Conservation (phyloP, 2,888 invertebrate genomes). For the Rotaria magnacalcarata region DNA sequence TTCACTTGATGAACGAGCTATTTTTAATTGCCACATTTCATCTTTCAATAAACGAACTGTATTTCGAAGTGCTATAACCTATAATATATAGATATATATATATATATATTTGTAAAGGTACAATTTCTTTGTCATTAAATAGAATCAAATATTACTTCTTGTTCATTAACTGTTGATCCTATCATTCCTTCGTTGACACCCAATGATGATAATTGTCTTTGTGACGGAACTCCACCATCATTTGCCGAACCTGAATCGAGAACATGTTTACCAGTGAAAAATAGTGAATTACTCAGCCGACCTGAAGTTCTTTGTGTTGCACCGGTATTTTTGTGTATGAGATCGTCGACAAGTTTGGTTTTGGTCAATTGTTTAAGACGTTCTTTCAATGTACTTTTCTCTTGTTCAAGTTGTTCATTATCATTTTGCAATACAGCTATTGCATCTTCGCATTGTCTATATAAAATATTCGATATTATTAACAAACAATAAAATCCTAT, state of each 20-base stretch:
- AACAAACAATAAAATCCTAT: no score
- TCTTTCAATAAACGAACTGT: slow-evolving; percentile 17
- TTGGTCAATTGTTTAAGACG: slow-evolving; percentile 75
- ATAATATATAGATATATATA: neutral
- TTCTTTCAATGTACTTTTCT: slow-evolving; percentile 81
- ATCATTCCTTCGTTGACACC: neutral
- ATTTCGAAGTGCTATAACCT: neutral
- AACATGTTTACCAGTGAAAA: neutral
- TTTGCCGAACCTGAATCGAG: neutral
- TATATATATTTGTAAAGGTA: neutral
- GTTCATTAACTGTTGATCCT: neutral
- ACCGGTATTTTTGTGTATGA: slow-evolving; percentile 45
- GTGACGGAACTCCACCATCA: neutral
- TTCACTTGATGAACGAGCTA: neutral
- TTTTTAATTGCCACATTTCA: slow-evolving; percentile 33
- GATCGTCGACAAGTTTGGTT: slow-evolving; percentile 62
- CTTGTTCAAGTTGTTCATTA: slow-evolving; percentile 82
- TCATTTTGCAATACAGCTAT: slow-evolving; percentile 90
- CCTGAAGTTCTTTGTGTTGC: neutral
- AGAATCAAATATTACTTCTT: neutral
- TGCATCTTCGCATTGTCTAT: slow-evolving; percentile 66
- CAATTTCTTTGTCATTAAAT: neutral
- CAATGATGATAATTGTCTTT: neutral
- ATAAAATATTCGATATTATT: neutral
- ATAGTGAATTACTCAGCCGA: neutral